Percentiles rank a stretch among this genome's conserved stretches.
phyloP scores from a whole-genome alignment of 1,140 invertebrate genomes.

The Ridgeia piscesae region DNA sequence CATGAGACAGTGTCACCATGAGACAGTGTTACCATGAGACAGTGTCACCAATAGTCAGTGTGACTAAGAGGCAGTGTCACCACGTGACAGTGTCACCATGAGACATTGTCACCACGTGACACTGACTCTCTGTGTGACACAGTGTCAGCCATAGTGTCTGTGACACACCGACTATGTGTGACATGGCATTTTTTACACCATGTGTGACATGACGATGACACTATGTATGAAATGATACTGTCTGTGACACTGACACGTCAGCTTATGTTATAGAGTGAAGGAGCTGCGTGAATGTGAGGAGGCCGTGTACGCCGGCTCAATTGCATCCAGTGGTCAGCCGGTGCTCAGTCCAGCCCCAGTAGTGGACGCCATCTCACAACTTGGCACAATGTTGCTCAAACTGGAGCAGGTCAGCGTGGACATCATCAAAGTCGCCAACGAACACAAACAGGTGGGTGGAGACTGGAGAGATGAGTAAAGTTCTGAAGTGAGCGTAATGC shows the following conservation, averaged over 20 bases:
- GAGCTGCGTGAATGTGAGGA: conserved; percentile 33
- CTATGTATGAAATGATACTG: neutral
- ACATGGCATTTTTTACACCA: too few relatives aligned
- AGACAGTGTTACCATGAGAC: too few relatives aligned
- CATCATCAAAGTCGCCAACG: conserved; percentile 36
- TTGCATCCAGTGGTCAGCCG: conserved; percentile 37
- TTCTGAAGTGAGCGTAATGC: too few relatives aligned
- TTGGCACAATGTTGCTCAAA: conserved; percentile 34
- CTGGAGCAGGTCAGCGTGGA: conserved; percentile 38
- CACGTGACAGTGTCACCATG: too few relatives aligned
- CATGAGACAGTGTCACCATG: too few relatives aligned
- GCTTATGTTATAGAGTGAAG: conserved; percentile 33
- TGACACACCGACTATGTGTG: neutral
- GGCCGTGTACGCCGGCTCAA: conserved; percentile 38
- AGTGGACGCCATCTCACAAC: conserved; percentile 33
- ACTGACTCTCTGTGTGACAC: neutral
- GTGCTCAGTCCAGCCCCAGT: conserved; percentile 34
- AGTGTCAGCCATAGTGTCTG: neutral
- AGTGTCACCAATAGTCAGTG: too few relatives aligned
- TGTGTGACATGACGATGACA: too few relatives aligned
- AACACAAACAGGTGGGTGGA: conserved; percentile 40
- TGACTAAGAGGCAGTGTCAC: too few relatives aligned
- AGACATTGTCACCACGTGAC: neutral
- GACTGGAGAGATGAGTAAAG: too few relatives aligned
- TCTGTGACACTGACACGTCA: neutral